Base-by-base conservation (phyloP, 2,888 invertebrate species). In the Augochlorella aurata region DNA sequence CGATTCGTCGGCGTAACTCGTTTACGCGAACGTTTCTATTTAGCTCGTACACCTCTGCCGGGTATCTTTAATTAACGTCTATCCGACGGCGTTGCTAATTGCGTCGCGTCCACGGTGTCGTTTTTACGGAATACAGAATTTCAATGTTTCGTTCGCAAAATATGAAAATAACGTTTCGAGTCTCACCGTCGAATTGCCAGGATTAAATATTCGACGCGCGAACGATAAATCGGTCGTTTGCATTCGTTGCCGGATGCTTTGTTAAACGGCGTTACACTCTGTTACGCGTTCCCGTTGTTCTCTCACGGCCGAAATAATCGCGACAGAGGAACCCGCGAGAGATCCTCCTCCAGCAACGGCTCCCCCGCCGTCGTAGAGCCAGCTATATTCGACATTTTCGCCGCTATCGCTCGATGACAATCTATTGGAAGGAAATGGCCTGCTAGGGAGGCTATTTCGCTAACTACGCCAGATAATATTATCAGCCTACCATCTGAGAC, bases 351-450 rank as follows among this genome's bases (percentile, higher is more conserved):
- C 10, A 18, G 63, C 16, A n/a, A 44, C 38, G 63, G 9, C n/a
- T 0, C 44, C 38, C 18, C 16, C 38, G 70, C 58, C 58, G 14
- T 1, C 12, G 14, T n/a, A n/a, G 58, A 8, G n/a, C 12, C 47
- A n/a, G 61, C 45, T 80, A 82, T 72, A 72, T 71, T 67, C 71
- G 54, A 81, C 71, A 72, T 81, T 74, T 69, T 29, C 75, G 50
- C 24, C 24, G 50, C 49, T 71, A 71, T 71, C 73, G 66, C 47
- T 52, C 74, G 77, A 82, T 82, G 82, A 77, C 77, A 82, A 74
- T 81, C 73, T 77, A 74, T 77, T 82, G 66, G 74, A 70, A 82
- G 82, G 77, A 81, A 82, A 82, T 82, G 70, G 63, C 65, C 70
- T 66, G 69, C 82, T 54, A 44, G 24, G n/a, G 45, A 73, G 73